Conservation (phyloP, 2,888 invertebrate species). For the Cinara cedri region DNA sequence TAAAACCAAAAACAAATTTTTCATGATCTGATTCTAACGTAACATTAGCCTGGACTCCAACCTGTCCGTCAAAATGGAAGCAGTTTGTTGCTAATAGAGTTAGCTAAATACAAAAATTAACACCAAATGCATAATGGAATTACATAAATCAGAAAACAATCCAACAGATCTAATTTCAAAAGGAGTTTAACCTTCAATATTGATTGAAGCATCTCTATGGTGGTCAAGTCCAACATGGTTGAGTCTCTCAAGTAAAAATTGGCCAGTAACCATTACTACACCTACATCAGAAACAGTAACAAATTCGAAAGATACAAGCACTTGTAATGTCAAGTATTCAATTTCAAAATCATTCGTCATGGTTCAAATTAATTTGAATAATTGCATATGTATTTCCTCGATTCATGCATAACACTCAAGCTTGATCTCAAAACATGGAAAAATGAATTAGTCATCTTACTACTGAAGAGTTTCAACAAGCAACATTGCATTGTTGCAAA, state of each 20-base stretch:
- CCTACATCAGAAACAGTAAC: neutral
- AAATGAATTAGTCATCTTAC: constrained; percentile 7
- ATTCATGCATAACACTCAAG: neutral
- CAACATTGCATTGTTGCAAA: neutral
- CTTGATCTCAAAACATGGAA: neutral
- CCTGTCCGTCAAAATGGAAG: constrained; percentile 59
- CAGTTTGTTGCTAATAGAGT: constrained; percentile 60
- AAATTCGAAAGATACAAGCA: neutral
- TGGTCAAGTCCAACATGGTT: constrained; percentile 29
- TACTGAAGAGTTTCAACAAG: constrained; percentile 4
- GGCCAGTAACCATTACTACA: neutral
- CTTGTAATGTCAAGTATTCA: neutral
- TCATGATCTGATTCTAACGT: constrained; percentile 40
- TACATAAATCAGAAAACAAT: constrained; percentile 19
- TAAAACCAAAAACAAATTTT: neutral
- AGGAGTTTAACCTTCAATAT: constrained; percentile 2
- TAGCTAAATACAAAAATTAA: constrained; percentile 57
- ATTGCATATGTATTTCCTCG: constrained; percentile 5
- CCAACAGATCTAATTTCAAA: constrained; percentile 31
- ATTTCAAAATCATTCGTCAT: constrained; percentile 10
- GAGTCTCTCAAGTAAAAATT: constrained; percentile 2
- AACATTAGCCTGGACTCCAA: constrained; percentile 37
- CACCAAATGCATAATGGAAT: neutral
- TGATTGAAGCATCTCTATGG: neutral
- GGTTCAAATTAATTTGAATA: neutral